Conservation (phyloP, 2,888 invertebrate genomes). For the Thumatha senex region DNA sequence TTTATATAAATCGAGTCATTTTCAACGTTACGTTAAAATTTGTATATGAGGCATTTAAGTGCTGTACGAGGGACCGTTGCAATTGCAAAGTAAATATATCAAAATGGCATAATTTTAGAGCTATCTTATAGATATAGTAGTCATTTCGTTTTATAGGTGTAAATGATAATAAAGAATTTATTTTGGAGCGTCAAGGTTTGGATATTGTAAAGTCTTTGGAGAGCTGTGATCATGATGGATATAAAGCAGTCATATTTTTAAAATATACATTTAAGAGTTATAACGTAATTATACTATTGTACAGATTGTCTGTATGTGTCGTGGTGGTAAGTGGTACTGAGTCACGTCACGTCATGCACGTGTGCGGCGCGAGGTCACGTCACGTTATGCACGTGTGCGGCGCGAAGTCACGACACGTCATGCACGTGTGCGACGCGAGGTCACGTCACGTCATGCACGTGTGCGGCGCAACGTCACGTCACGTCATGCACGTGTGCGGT, state of each 20-base stretch:
- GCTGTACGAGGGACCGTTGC: constrained; percentile 83
- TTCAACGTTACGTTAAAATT: constrained; percentile 73
- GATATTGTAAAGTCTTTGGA: constrained; percentile 81
- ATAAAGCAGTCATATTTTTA: constrained; percentile 83
- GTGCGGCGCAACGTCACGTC: constrained; percentile 12
- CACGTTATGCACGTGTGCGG: constrained; percentile 7
- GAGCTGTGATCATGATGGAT: constrained; percentile 82
- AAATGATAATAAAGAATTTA: constrained; percentile 80
- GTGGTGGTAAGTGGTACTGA: constrained; percentile 36
- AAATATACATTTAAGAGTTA: constrained; percentile 80
- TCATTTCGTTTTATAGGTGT: constrained; percentile 83
- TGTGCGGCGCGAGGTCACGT: constrained; percentile 5
- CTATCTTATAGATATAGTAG: constrained; percentile 81
- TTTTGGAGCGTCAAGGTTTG: constrained; percentile 79
- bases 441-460: constrained; percentile 11
- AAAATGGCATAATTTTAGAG: constrained; percentile 83
- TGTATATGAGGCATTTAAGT: constrained; percentile 81
- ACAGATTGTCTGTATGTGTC: constrained; percentile 51
- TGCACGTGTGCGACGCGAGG: constrained; percentile 10
- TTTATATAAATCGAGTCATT: constrained; percentile 63
- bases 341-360: constrained; percentile 16
- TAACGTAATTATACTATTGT: constrained; percentile 72
- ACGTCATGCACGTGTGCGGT: constrained; percentile 8
- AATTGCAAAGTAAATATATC: constrained; percentile 82
- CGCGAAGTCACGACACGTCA: constrained; percentile 17